Percentiles rank a stretch among this genome's conserved stretches.
Evolutionary conservation across 2,113 vertebrate genomes (phyloP).

Genomic region (Tympanuchus pallidicinctus): DNA sequence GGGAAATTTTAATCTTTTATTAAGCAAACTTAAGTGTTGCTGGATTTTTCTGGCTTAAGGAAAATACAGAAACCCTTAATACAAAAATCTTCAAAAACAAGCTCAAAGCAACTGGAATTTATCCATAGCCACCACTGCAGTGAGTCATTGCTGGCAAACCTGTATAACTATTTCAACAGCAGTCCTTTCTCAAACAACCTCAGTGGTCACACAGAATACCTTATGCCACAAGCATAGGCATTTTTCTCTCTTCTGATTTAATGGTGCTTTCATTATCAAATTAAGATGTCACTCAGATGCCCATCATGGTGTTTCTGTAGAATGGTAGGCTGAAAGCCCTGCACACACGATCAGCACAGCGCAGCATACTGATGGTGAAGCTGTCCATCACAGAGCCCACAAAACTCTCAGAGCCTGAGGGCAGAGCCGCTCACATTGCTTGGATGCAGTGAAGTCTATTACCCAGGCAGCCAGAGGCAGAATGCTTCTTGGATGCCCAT

Average conservation of each 20-base stretch:
- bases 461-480: slow-evolving; percentile 69
- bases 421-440: slow-evolving; percentile 69
- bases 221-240: slow-evolving; percentile 40
- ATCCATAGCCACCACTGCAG: background rate
- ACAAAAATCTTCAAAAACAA: slow-evolving; percentile 39
- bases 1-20: background rate
- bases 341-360: slow-evolving; percentile 23
- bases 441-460: slow-evolving; percentile 54
- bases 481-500: slow-evolving; percentile 21
- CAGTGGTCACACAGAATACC: slow-evolving; percentile 42
- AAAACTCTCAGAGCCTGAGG: slow-evolving; percentile 12
- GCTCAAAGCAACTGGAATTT: slow-evolving; percentile 39
- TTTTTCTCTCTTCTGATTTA: slow-evolving; percentile 35
- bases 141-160: slow-evolving; percentile 54
- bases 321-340: slow-evolving; percentile 63
- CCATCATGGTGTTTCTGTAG: slow-evolving; percentile 45
- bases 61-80: background rate
- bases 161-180: slow-evolving; percentile 28
- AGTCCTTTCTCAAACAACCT: slow-evolving; percentile 46
- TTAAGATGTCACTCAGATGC: slow-evolving; percentile 75
- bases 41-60: background rate
- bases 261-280: slow-evolving; percentile 66
- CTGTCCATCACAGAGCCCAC: slow-evolving; percentile 66
- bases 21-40: background rate
- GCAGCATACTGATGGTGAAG: background rate